A percentile compares a stretch with the other conserved stretches of the same genome.
phyloP scores from a whole-genome alignment of 2,113 vertebrate species.

The Bufo gargarizans region DNA sequence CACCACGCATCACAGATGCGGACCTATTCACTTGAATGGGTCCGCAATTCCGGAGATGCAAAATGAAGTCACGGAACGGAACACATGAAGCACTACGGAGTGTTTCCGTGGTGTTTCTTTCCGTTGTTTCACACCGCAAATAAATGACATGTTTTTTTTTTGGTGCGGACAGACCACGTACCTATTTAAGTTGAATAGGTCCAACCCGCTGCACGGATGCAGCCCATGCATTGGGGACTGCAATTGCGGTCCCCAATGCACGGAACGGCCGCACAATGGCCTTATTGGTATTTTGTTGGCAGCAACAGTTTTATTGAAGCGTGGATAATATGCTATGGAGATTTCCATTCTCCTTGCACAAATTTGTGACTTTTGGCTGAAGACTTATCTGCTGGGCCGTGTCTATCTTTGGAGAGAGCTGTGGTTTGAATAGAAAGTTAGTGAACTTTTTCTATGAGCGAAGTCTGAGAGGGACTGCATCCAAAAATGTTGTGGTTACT shows the following conservation, averaged over 20 bases:
- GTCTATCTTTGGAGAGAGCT: conserved; percentile 20
- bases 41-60: too few species aligned
- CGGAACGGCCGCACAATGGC: too few species aligned
- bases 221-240: too few species aligned
- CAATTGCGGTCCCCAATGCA: too few species aligned
- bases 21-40: too few species aligned
- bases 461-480: neutral
- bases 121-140: too few species aligned
- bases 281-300: conserved; percentile 5
- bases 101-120: too few species aligned
- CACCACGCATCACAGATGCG: too few species aligned
- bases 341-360: rapidly evolving
- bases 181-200: neutral
- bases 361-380: conserved; percentile 27
- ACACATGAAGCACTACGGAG: too few species aligned
- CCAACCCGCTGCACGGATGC: neutral
- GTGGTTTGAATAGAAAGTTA: conserved; percentile 3
- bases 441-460: conserved; percentile 49
- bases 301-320: neutral
- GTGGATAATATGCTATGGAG: neutral
- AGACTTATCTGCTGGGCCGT: neutral
- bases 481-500: conserved; percentile 65
- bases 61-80: too few species aligned
- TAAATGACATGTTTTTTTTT: too few species aligned
- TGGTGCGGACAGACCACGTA: neutral